A percentile compares a stretch with the other conserved stretches of the same genome.
Conservation (phyloP, 2,113 vertebrate genomes). For the Tympanuchus pallidicinctus region DNA sequence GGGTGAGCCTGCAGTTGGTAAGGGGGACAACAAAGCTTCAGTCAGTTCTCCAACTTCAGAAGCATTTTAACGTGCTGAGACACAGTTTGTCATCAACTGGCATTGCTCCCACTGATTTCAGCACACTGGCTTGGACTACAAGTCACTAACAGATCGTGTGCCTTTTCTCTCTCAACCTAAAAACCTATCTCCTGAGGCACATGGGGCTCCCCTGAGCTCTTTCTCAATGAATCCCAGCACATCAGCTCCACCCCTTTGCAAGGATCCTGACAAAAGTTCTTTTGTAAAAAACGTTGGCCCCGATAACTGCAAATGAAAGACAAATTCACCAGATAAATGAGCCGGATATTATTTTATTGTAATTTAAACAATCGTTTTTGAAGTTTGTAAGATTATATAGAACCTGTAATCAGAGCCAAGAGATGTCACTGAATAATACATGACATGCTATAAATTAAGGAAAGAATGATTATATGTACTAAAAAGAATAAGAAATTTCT, state of each 20-base stretch:
- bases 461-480: slow-evolving; percentile 72
- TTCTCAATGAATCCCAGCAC: slow-evolving; percentile 39
- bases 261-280: slow-evolving; percentile 49
- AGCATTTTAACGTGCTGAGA: neutral
- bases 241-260: slow-evolving; percentile 36
- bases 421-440: slow-evolving; percentile 75
- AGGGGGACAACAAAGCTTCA: neutral
- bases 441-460: slow-evolving; percentile 72
- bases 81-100: neutral
- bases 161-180: neutral
- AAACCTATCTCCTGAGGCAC: neutral
- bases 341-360: slow-evolving; percentile 76
- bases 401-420: slow-evolving; percentile 72
- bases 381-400: slow-evolving; percentile 70
- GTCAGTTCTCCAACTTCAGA: neutral
- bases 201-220: neutral
- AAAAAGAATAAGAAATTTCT: slow-evolving; percentile 72
- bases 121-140: neutral
- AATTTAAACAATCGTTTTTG: slow-evolving; percentile 75
- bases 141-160: neutral
- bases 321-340: slow-evolving; percentile 66
- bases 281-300: slow-evolving; percentile 44
- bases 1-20: neutral
- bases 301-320: slow-evolving; percentile 56
- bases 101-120: neutral